phyloP scores from a whole-genome alignment of 2,888 invertebrate genomes.

The Campoplex capitator region DNA sequence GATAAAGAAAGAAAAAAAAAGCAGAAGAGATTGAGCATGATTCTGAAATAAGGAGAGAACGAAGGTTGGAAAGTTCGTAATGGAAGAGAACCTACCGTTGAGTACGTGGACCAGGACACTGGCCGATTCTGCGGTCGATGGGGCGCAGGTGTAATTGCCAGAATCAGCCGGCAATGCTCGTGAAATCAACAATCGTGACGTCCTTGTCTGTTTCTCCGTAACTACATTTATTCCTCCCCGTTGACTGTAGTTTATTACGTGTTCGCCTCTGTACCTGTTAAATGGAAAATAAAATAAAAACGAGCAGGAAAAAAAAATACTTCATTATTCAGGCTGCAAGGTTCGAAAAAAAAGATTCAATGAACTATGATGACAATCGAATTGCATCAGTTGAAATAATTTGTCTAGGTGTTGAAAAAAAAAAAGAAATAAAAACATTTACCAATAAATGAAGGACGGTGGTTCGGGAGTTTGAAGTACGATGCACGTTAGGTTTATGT shows the following conservation, averaged over 20 bases:
- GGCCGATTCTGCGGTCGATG: constrained; percentile 89
- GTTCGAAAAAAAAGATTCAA: background rate
- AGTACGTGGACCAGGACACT: constrained; percentile 94
- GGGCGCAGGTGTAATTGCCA: constrained; percentile 89
- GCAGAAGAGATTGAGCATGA: constrained; percentile 35
- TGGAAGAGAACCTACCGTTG: constrained; percentile 87
- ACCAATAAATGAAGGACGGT: constrained; percentile 89
- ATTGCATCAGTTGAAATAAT: background rate
- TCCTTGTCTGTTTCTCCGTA: constrained; percentile 86
- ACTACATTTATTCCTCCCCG: constrained; percentile 86
- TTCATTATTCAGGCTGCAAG: background rate
- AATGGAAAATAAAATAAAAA: constrained; percentile 34
- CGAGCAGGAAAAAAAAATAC: background rate
- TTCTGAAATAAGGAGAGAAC: constrained; percentile 48
- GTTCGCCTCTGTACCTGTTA: constrained; percentile 86
- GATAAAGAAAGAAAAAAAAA: constrained; percentile 15
- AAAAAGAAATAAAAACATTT: constrained; percentile 69
- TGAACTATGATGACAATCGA: background rate
- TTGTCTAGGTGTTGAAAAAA: background rate
- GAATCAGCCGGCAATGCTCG: constrained; percentile 88
- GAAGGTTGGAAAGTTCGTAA: constrained; percentile 40
- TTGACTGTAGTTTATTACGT: constrained; percentile 87
- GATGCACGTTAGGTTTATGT: constrained; percentile 96
- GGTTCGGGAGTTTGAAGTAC: constrained; percentile 93
- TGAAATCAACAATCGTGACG: constrained; percentile 86